phyloP scores from a whole-genome alignment of 2,888 invertebrate species.

The Mylabris sibirica region DNA sequence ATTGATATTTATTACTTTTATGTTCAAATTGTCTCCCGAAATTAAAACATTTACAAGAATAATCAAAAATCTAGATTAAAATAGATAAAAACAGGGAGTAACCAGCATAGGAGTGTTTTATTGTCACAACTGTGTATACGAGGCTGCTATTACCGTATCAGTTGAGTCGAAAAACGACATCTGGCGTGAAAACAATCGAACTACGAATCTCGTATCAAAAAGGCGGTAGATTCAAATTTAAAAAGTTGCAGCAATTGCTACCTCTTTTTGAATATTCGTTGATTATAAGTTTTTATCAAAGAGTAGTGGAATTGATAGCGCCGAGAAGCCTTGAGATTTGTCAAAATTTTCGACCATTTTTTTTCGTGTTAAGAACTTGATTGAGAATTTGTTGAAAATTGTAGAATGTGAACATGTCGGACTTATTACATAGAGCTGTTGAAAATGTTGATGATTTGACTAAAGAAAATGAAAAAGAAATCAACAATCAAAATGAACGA shows the following conservation, averaged over 20 bases:
- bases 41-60: too few relatives aligned
- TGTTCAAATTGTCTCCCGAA: too few relatives aligned
- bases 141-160: too few relatives aligned
- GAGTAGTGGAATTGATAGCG: neutral
- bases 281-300: neutral
- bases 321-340: neutral
- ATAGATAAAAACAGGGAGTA: too few relatives aligned
- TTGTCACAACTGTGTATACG: too few relatives aligned
- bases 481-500: conserved; percentile 20
- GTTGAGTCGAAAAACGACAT: too few relatives aligned
- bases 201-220: neutral
- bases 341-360: neutral
- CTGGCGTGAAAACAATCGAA: too few relatives aligned
- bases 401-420: conserved; percentile 40
- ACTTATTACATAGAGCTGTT: conserved; percentile 44
- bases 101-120: too few relatives aligned
- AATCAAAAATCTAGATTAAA: too few relatives aligned
- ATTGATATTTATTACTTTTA: too few relatives aligned
- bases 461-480: conserved; percentile 26
- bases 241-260: neutral
- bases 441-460: conserved; percentile 38
- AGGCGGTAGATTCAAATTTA: neutral
- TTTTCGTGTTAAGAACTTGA: neutral
- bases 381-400: neutral
- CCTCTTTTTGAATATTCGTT: too few relatives aligned